Conservation (phyloP, 30 jellyfish, hydroid and myxozoan species). For the Aurelia coerulea region DNA sequence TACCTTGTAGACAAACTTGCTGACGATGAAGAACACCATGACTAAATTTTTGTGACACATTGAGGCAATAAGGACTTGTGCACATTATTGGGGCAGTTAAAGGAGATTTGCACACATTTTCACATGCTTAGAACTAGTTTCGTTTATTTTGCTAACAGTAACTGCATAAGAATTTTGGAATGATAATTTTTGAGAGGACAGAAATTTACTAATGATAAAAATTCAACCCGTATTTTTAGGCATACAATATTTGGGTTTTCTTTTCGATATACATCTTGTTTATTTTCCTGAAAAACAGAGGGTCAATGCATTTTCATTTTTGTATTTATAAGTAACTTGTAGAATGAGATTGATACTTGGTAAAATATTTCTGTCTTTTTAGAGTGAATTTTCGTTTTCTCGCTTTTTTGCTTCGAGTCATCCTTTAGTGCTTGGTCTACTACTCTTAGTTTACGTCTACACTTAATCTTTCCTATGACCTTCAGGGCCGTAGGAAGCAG, state of each 20-base stretch:
- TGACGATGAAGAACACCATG: conserved; percentile 30
- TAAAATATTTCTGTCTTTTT: too few species aligned
- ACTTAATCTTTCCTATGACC: too few species aligned
- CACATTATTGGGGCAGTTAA: conserved; percentile 9
- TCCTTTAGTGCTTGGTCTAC: too few species aligned
- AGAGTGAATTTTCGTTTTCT: too few species aligned
- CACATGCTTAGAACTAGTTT: not conserved
- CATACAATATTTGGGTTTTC: conserved; percentile 2
- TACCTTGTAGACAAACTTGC: conserved; percentile 62
- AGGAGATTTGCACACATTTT: not conserved
- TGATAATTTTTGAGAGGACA: conserved; percentile 11
- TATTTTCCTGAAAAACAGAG: too few species aligned
- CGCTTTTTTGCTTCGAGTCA: too few species aligned
- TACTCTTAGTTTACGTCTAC: too few species aligned
- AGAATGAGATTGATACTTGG: too few species aligned
- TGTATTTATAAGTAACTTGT: too few species aligned
- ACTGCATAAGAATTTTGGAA: not conserved
- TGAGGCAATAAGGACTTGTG: not conserved
- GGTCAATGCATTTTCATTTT: too few species aligned
- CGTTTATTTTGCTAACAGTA: not conserved
- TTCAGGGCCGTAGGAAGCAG: too few species aligned
- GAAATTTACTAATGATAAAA: too few species aligned
- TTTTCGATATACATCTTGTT: conserved; percentile 10
- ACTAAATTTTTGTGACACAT: not conserved
- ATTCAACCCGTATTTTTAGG: not conserved